phyloP scores from a whole-genome alignment of 2,113 vertebrate genomes.

The Brienomyrus brachyistius region DNA sequence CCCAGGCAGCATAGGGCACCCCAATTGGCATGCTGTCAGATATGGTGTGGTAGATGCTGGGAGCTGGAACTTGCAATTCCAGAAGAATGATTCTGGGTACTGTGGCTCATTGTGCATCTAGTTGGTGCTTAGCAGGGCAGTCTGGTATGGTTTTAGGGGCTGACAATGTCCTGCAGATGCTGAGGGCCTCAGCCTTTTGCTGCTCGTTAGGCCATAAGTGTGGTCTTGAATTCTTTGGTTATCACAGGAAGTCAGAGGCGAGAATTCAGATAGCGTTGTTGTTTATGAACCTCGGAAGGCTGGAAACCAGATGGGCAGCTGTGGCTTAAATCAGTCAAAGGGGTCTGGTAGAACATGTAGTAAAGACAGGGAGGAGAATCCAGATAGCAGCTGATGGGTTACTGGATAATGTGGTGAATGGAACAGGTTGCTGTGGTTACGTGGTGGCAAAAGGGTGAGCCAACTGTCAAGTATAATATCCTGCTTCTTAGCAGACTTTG shows the following conservation, averaged over 20 bases:
- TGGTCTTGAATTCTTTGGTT: not conserved
- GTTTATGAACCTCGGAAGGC: not conserved
- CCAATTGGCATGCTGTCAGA: not conserved
- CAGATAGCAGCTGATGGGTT: not conserved
- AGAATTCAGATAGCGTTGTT: not conserved
- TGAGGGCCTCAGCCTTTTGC: not conserved
- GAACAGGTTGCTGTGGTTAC: not conserved
- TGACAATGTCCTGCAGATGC: not conserved
- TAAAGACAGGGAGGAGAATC: not conserved
- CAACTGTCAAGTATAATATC: not conserved
- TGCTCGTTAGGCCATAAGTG: not conserved
- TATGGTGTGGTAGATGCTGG: not conserved
- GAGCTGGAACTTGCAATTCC: not conserved
- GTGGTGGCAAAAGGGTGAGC: not conserved
- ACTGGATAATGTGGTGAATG: not conserved
- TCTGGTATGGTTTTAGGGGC: not conserved
- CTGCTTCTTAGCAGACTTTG: not conserved
- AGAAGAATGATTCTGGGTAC: not conserved
- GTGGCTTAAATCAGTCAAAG: not conserved
- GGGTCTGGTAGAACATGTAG: not conserved
- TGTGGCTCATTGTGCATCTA: not conserved
- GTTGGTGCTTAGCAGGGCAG: not conserved
- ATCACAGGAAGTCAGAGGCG: not conserved
- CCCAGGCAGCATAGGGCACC: not conserved
- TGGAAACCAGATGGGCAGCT: not conserved